Evolutionary conservation across 1,140 invertebrate genomes (phyloP).

Genomic region (Drosophila truncata): DNA sequence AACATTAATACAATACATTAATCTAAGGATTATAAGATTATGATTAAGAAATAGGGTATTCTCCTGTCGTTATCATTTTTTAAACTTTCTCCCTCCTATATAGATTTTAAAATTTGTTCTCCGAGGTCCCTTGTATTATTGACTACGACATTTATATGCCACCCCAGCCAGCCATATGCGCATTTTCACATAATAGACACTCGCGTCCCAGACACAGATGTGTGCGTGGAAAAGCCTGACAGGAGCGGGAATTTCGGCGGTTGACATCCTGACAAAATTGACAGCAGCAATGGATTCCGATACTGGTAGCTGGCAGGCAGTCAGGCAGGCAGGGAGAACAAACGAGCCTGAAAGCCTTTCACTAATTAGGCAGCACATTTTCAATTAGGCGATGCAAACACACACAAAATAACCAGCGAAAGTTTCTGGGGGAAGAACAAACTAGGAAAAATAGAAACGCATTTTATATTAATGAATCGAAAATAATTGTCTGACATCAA

Average conservation of each 20-base stretch:
- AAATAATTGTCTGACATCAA: constrained; percentile 47
- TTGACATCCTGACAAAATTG: constrained; percentile 64
- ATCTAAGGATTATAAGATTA: neutral
- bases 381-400: constrained; percentile 59
- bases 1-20: too few species aligned
- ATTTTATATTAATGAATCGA: constrained; percentile 49
- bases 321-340: constrained; percentile 11
- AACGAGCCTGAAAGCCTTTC: constrained; percentile 57
- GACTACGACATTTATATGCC: constrained; percentile 74
- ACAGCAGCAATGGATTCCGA: constrained; percentile 37
- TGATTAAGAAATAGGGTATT: neutral
- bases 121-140: constrained; percentile 59
- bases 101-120: constrained; percentile 66
- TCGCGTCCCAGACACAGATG: constrained; percentile 8
- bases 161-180: constrained; percentile 65
- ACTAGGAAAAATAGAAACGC: constrained; percentile 19
- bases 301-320: neutral
- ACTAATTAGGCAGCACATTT: constrained; percentile 72
- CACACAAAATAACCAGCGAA: neutral
- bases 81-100: neutral
- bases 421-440: constrained; percentile 15
- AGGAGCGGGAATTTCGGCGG: constrained; percentile 55
- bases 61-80: neutral
- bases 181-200: constrained; percentile 75
- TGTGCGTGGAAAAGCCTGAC: constrained; percentile 38